Evolutionary conservation across 2,797 vertebrate genomes (phyloP).

Genomic region (Spinibarbus caldwelli): DNA sequence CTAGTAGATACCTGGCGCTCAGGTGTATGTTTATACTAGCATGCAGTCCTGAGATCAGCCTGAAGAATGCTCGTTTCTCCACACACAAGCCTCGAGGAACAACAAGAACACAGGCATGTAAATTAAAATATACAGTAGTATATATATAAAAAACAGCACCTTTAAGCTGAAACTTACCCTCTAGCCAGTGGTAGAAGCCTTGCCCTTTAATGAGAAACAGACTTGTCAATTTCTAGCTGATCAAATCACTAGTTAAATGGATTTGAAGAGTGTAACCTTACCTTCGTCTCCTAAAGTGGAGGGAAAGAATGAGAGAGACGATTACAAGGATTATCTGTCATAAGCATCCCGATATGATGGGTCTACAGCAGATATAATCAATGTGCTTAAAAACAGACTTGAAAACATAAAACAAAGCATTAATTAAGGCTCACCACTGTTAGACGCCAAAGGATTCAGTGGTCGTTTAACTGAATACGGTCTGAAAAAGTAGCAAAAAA

Average conservation of each 20-base stretch:
- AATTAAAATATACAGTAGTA: not conserved
- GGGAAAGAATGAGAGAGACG: not conserved
- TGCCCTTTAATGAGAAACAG: conserved; percentile 75
- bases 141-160: not conserved
- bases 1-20: conserved; percentile 88
- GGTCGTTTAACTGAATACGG: conserved; percentile 88
- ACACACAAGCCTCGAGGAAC: conserved; percentile 85
- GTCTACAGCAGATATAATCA: not conserved
- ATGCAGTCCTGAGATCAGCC: conserved; percentile 91
- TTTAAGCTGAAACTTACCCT: conserved; percentile 84
- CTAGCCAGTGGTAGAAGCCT: conserved; percentile 89
- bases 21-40: conserved; percentile 93
- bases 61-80: conserved; percentile 94
- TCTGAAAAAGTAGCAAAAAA: conserved; percentile 70
- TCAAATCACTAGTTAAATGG: not conserved
- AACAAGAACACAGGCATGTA: not conserved
- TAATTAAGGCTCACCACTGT: conserved; percentile 60
- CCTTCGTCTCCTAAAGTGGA: conserved; percentile 75
- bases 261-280: conserved; percentile 57
- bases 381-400: not conserved
- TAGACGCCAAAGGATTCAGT: conserved; percentile 76
- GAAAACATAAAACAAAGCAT: not conserved
- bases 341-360: not conserved
- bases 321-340: not conserved
- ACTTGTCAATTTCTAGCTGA: not conserved